Conservation (phyloP, 2,888 invertebrate species). For the Artemia sinica region DNA sequence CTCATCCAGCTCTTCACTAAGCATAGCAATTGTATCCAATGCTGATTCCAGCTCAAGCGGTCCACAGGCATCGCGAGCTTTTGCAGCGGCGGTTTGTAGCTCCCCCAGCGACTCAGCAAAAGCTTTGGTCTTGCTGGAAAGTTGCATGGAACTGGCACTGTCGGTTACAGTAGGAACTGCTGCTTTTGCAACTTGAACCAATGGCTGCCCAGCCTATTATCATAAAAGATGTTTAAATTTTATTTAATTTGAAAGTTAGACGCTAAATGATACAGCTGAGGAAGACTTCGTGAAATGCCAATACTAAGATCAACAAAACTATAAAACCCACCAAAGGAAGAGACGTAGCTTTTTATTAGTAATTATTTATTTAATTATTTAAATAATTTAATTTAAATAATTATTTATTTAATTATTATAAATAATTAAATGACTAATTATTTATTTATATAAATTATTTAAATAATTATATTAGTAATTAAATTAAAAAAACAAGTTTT, state of each 20-base stretch:
- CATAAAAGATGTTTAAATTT: background rate
- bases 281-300: background rate
- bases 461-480: no score
- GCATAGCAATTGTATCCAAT: constrained; percentile 54
- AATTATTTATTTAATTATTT: no score
- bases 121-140: constrained; percentile 43
- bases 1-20: constrained; percentile 65
- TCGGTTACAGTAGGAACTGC: constrained; percentile 66
- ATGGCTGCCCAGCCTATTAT: constrained; percentile 44
- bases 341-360: no score
- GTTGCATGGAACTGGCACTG: constrained; percentile 33
- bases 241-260: no score
- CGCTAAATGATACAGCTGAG: background rate
- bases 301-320: no score
- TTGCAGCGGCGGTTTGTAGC: constrained; percentile 39
- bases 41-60: constrained; percentile 60
- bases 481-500: no score
- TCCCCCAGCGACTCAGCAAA: constrained; percentile 47
- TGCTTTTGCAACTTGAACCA: constrained; percentile 56
- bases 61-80: constrained; percentile 56
- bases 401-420: no score
- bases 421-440: no score
- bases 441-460: no score
- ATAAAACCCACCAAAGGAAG: no score
- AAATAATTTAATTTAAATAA: no score